Evolutionary conservation across 2,797 vertebrate species (phyloP).

Genomic region (Cynodonichthys magdalenae): DNA sequence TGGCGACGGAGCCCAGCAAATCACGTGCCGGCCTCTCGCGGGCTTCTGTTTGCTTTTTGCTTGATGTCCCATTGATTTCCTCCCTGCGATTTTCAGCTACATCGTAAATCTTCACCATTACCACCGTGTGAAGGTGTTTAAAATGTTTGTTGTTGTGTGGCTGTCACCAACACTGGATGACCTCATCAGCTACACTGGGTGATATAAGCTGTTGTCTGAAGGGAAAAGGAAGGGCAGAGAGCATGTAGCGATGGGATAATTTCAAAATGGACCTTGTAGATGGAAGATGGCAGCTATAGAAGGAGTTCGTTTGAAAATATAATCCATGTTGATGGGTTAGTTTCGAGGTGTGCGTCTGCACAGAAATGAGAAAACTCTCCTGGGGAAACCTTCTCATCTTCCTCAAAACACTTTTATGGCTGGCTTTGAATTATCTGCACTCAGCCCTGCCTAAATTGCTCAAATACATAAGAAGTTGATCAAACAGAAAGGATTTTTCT

Average conservation of each 20-base stretch:
- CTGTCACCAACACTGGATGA: slow-evolving; percentile 37
- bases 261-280: slow-evolving; percentile 23
- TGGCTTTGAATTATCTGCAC: slow-evolving; percentile 64
- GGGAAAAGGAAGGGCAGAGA: slow-evolving; percentile 1
- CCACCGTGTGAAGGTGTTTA: slow-evolving; percentile 37
- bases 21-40: slow-evolving; percentile 23
- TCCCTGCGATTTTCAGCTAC: slow-evolving; percentile 13
- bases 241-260: slow-evolving; percentile 15
- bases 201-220: slow-evolving; percentile 36
- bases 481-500: slow-evolving; percentile 50
- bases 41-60: slow-evolving; percentile 38
- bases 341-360: slow-evolving; percentile 18
- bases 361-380: slow-evolving; percentile 31
- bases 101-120: slow-evolving; percentile 31
- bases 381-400: slow-evolving; percentile 43
- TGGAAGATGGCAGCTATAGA: slow-evolving; percentile 46
- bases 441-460: slow-evolving; percentile 64
- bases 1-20: slow-evolving; percentile 21
- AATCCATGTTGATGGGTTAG: slow-evolving; percentile 32
- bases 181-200: slow-evolving; percentile 62
- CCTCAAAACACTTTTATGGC: slow-evolving; percentile 46
- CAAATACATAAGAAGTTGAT: slow-evolving; percentile 70
- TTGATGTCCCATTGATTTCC: slow-evolving; percentile 49
- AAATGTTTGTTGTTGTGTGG: slow-evolving; percentile 14
- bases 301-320: slow-evolving; percentile 33